Conservation (phyloP, 2,888 invertebrate species). For the Drosophila birchii region DNA sequence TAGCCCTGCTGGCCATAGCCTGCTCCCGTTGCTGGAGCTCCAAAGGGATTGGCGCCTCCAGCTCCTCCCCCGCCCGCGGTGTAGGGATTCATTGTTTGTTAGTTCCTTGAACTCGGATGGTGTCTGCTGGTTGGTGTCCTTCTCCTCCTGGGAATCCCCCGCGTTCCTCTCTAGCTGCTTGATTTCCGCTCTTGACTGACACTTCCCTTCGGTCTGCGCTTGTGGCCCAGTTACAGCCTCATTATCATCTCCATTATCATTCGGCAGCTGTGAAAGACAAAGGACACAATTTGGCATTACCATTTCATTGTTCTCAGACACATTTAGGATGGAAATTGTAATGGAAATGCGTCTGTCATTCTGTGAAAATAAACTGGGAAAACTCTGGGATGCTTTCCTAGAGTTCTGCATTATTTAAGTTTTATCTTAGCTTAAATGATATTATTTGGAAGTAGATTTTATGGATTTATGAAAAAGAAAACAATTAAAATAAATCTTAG, state of each 20-base stretch:
- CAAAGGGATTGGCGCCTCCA: conserved; percentile 76
- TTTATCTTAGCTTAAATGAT: not conserved
- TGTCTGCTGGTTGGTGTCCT: conserved; percentile 13
- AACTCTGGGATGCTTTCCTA: not conserved
- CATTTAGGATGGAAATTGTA: not conserved
- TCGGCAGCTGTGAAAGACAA: conserved; percentile 44
- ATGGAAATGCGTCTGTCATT: not conserved
- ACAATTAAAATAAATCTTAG: too few relatives aligned
- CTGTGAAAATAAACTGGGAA: not conserved
- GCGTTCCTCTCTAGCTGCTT: conserved; percentile 5
- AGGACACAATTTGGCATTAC: conserved; percentile 12
- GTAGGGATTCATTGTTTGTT: conserved; percentile 70
- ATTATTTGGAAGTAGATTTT: not conserved
- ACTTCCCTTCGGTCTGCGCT: conserved; percentile 37
- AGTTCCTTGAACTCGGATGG: conserved; percentile 34
- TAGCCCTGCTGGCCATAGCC: conserved; percentile 74
- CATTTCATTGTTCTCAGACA: conserved; percentile 32
- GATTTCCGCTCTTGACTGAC: conserved; percentile 28
- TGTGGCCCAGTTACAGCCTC: conserved; percentile 42
- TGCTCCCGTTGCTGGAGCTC: conserved; percentile 64
- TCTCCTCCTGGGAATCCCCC: conserved; percentile 8
- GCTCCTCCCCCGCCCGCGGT: conserved; percentile 45
- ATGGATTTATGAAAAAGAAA: not conserved
- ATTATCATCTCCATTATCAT: conserved; percentile 40
- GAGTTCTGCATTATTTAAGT: not conserved